phyloP scores from a whole-genome alignment of 2,113 vertebrate species.

The Nibea albiflora region DNA sequence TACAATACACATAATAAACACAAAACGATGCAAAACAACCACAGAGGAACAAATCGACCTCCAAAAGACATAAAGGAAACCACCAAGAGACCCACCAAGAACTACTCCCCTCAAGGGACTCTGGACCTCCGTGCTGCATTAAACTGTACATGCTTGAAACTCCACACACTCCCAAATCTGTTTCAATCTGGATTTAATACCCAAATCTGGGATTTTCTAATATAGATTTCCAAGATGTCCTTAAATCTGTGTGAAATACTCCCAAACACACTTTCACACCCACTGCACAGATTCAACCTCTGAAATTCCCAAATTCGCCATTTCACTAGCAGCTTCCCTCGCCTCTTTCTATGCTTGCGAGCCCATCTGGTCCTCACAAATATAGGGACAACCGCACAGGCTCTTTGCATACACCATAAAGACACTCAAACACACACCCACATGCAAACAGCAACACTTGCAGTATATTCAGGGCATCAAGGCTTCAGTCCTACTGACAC shows the following conservation, averaged over 20 bases:
- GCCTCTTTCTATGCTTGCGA: not conserved
- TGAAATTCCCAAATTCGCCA: not conserved
- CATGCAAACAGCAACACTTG: conserved; percentile 57
- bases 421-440: conserved; percentile 23
- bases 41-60: not conserved
- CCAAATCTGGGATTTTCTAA: conserved; percentile 29
- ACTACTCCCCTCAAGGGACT: conserved; percentile 6
- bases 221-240: conserved; percentile 30
- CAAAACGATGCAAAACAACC: not conserved
- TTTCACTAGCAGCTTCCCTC: not conserved
- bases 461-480: conserved; percentile 62
- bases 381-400: not conserved
- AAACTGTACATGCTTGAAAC: not conserved
- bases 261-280: not conserved
- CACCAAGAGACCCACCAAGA: not conserved
- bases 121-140: not conserved
- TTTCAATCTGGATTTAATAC: conserved; percentile 28
- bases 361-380: not conserved
- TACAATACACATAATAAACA: no score
- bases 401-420: conserved; percentile 7
- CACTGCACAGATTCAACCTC: not conserved
- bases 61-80: not conserved
- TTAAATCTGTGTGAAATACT: conserved; percentile 21
- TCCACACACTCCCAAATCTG: conserved; percentile 4
- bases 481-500: conserved; percentile 68